Base-by-base conservation (phyloP, 1,140 invertebrate genomes). In the Melitaea cinxia region DNA sequence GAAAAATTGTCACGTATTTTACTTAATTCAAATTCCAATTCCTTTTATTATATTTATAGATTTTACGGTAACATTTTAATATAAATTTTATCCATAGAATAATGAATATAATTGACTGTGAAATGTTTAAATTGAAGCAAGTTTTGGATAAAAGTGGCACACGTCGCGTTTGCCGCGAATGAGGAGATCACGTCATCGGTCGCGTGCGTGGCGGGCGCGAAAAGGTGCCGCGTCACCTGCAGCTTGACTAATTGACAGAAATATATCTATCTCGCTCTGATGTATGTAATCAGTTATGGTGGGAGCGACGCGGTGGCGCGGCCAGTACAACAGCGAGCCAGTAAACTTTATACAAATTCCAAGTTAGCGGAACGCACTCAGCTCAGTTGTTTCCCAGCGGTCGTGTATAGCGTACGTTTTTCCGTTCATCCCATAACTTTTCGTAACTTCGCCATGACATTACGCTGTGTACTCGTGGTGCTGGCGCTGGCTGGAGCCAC, bases 401-500 rank as follows among this genome's bases (percentile, higher is more conserved):
- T 63, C 62, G 67, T 45, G 14, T 35, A 59, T 66, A 74, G 52
- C 70, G 76, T 65, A 72, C 85, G 81, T 58, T 59, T 73, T 69
- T 47, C 50, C 50, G 35, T 57, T 50, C 15, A 49, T 6, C 52
- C 47, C 33, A 68, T 73, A 88, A 88, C 84, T 90, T 89, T 88
- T 81, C 85, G 85, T 83, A 88, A 88, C 71, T 88, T 88, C 74
- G 77, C 19, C 58, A 91, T 88, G 86, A 79, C 77, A 68, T 78
- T 88, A 67, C 81, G 80, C 65, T 88, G 78, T 77, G 77, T 86
- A 21, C 66, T 91, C 33, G 75, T 80, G 70, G 75, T 87, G 19
- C 63, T 93, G 71, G 92, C 91, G 55, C 73, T 92, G 63, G 90
- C 84, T 39, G 85, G 81, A 54, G 91, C 86, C 73, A 89, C 85